phyloP scores from a whole-genome alignment of 2,797 vertebrate species.

The Thamnophis elegans region DNA sequence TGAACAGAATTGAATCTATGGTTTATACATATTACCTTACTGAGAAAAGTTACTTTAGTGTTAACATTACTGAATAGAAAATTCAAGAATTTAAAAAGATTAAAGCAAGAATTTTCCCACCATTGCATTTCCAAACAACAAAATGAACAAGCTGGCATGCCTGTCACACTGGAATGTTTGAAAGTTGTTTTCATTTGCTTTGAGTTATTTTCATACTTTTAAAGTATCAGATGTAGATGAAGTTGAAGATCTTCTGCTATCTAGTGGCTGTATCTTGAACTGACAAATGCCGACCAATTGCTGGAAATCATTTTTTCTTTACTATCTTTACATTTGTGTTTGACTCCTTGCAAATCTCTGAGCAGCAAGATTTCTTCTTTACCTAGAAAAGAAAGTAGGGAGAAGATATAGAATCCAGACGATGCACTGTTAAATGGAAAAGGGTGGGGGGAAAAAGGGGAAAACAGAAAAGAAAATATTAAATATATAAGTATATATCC shows the following conservation, averaged over 20 bases:
- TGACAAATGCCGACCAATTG: constrained; percentile 19
- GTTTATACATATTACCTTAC: neutral
- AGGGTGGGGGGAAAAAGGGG: no score
- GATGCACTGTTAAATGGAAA: no score
- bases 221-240: constrained; percentile 24
- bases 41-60: neutral
- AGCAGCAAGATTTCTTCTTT: neutral
- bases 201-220: neutral
- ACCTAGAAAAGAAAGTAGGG: neutral
- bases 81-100: constrained; percentile 20
- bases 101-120: constrained; percentile 19
- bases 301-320: neutral
- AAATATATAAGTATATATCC: no score
- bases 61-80: constrained; percentile 6
- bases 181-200: neutral
- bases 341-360: neutral
- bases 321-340: neutral
- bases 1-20: neutral
- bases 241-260: constrained; percentile 68
- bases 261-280: constrained; percentile 67
- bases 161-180: constrained; percentile 37
- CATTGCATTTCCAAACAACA: constrained; percentile 34
- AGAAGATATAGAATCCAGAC: no score
- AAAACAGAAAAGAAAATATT: no score
- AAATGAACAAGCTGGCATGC: constrained; percentile 29